Percentiles rank a stretch among this genome's conserved stretches.
phyloP scores from a whole-genome alignment of 2,113 vertebrate genomes.

The Apaloderma vittatum region DNA sequence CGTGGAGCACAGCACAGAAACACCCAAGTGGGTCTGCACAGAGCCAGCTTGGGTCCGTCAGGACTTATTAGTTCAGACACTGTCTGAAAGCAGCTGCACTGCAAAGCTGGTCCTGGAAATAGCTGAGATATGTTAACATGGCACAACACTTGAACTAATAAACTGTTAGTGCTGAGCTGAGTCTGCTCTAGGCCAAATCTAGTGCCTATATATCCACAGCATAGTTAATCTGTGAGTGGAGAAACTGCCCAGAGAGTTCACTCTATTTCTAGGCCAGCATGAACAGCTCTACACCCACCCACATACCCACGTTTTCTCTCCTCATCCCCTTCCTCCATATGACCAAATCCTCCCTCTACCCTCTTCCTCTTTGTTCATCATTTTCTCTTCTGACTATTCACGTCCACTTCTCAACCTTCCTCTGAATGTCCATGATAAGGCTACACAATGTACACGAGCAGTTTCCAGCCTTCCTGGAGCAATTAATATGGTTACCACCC shows the following conservation, averaged over 20 bases:
- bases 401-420: not conserved
- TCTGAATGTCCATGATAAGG: not conserved
- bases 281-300: not conserved
- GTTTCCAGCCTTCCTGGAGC: not conserved
- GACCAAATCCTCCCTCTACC: not conserved
- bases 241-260: not conserved
- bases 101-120: conserved; percentile 55
- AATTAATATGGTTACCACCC: not conserved
- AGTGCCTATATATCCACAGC: not conserved
- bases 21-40: conserved; percentile 14
- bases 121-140: conserved; percentile 60
- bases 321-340: not conserved
- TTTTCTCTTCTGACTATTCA: not conserved
- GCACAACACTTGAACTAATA: conserved; percentile 57
- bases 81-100: conserved; percentile 56
- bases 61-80: conserved; percentile 55
- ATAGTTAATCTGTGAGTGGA: conserved; percentile 27
- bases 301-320: not conserved
- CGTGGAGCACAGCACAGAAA: conserved; percentile 4
- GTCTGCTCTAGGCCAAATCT: conserved; percentile 36
- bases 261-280: not conserved
- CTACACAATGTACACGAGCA: fast-evolving
- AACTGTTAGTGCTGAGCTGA: conserved; percentile 35
- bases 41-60: conserved; percentile 52
- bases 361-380: not conserved